Percentiles rank a stretch among this genome's conserved stretches.
These are phyloP conservation scores for Diprion similis DNA, from an alignment of 1,140 invertebrate species.

Conservation along the genomic window DNA sequence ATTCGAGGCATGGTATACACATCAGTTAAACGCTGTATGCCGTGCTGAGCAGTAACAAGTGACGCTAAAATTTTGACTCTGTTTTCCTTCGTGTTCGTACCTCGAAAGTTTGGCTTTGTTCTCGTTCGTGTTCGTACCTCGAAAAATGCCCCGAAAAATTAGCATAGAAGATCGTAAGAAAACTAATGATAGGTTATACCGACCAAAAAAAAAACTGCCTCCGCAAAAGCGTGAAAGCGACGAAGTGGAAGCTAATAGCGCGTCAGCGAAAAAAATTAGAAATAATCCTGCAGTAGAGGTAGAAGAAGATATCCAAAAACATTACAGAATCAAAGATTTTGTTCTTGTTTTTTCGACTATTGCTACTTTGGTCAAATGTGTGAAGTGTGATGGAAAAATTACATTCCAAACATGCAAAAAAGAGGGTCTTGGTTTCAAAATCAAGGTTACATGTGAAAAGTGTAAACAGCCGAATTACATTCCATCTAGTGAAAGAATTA, in stretches of 20 bases:
- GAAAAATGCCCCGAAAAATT: constrained; percentile 27
- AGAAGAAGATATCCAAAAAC: constrained; percentile 26
- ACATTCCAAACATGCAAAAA: constrained; percentile 23
- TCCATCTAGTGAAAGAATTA: constrained; percentile 28
- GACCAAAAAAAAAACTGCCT: constrained; percentile 26
- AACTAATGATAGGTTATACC: constrained; percentile 3
- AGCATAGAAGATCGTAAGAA: constrained; percentile 9
- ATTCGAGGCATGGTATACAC: constrained; percentile 13
- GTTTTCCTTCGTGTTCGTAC: neutral
- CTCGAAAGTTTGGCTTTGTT: neutral
- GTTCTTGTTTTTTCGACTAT: constrained; percentile 28
- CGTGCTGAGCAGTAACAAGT: constrained; percentile 7
- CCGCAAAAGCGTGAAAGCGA: constrained; percentile 27
- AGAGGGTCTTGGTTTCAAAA: constrained; percentile 29
- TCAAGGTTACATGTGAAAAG: constrained; percentile 28
- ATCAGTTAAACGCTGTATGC: constrained; percentile 7
- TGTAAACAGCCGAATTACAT: constrained; percentile 23
- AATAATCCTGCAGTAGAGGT: constrained; percentile 10
- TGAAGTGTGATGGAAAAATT: constrained; percentile 30
- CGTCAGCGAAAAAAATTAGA: constrained; percentile 31
- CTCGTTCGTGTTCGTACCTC: constrained; percentile 10
- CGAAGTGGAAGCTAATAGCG: constrained; percentile 20
- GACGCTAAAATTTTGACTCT: constrained; percentile 17
- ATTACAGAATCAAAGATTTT: constrained; percentile 32
- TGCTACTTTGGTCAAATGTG: constrained; percentile 30